Evolutionary conservation across 35 echinoderm and acorn worm genomes (phyloP), one percentile per base, ranked within the genome.

Genomic region (Apostichopus japonicus): DNA sequence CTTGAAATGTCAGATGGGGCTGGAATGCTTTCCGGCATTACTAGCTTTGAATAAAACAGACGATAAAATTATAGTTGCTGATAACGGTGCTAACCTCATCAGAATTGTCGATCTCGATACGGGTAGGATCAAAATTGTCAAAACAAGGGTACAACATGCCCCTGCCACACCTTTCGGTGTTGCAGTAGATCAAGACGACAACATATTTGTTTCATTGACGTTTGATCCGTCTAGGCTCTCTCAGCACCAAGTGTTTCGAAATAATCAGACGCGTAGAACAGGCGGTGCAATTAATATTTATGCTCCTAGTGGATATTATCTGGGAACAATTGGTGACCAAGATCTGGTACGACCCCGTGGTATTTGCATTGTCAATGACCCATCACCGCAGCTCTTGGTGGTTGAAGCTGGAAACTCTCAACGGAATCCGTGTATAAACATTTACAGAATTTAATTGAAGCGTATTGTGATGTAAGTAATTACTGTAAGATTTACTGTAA

Each of bases 261-360:
- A n/a, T 8, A 54, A 54, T 16, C 15, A 9, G 54, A 82, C 15
- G n/a, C 13, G 22, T 16, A 5, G 79, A 53, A 6, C 63, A 65
- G 8, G 22, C 6, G 86, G 86, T 9, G 86, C 62, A 10, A 22
- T 89, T 1, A 62, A 62, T 10, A 54, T 17, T 6, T 89, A 89
- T 17, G 59, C 57, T 17, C 59, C 59, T 14, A 25, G 72, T 89
- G 86, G 86, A 17, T 89, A 72, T 53, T 89, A 23, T 72, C 86
- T 89, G 16, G 86, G 86, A 24, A 89, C 56, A 14, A 21, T 89
- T 9, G 86, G 86, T 72, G 86, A 89, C 0, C 57, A 72, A 19
- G 86, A 89, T 14, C 61, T 89, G 86, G 59, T 65, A 8, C 23
- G 72, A 23, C 86, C 86, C 13, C 86, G 86, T 89, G 86, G 86